Evolutionary conservation across 2,797 vertebrate species (phyloP).

Genomic region (Tympanoctomys barrerae): DNA sequence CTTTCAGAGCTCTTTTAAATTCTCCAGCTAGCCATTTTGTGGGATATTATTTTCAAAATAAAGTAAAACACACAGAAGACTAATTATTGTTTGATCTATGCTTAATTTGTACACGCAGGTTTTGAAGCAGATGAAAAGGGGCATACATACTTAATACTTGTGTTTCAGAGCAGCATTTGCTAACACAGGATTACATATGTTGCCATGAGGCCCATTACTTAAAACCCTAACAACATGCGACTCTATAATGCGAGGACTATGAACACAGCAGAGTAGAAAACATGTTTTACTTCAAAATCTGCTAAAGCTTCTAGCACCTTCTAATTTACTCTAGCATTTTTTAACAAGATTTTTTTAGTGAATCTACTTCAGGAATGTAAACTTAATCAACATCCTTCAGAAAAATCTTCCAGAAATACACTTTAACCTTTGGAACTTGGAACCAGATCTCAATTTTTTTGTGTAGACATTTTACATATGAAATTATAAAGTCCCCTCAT

Average conservation of each 20-base stretch:
- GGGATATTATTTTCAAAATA: neutral
- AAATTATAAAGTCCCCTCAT: neutral
- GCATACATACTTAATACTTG: neutral
- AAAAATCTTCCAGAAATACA: slow-evolving; percentile 31
- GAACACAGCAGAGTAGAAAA: neutral
- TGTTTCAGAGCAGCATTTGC: neutral
- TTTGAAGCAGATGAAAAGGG: neutral
- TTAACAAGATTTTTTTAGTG: neutral
- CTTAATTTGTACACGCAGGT: neutral
- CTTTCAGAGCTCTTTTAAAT: slow-evolving; percentile 12
- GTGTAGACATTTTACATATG: neutral
- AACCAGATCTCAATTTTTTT: neutral
- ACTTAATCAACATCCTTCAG: slow-evolving; percentile 15
- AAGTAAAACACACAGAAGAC: slow-evolving; percentile 36
- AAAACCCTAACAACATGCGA: neutral
- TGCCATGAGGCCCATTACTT: neutral
- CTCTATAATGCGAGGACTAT: neutral
- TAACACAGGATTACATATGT: neutral
- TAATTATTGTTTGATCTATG: neutral
- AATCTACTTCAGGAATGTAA: neutral
- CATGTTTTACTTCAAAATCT: slow-evolving; percentile 11
- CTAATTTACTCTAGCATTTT: neutral
- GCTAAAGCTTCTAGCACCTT: slow-evolving; percentile 11
- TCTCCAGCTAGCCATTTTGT: neutral
- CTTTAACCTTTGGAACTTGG: neutral